Evolutionary conservation across 2,888 invertebrate genomes (phyloP), one percentile per base, ranked within the genome.

Genomic region (Clistopyga incitator): DNA sequence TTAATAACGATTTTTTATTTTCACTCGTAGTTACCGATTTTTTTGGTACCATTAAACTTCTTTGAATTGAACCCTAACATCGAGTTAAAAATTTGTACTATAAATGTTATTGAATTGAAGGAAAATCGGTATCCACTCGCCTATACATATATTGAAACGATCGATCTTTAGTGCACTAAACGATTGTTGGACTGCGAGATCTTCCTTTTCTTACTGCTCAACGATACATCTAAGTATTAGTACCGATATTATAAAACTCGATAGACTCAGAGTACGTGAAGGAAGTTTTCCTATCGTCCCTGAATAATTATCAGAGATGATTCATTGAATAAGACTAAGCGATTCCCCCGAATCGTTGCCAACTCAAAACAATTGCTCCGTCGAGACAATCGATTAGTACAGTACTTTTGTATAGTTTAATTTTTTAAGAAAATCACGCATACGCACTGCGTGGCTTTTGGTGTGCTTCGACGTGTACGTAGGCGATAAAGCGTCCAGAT

Each of bases 401-500:
- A 18, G 59, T 59, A 72, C n/a, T 59, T 59, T 45, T 45, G 45
- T 29, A 23, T 42, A 59, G 42, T 23, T 38, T 59, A 54, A 74
- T 50, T 47, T 74, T 47, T 50, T 34, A 75, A 80, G 52, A 54
- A 50, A 34, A 59, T 56, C 52, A 72, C 61, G 70, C 71, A 56
- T 13, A 65, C 45, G 64, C 71, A 67, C 65, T 72, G 64, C 54
- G 75, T 70, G 70, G 65, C 81, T 72, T 74, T 75, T 52, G 34
- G 29, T 75, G 75, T 75, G 11, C 42, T 52, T 75, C 68, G 61
- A n/a, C 52, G 56, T 75, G 25, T 56, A 23, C n/a, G 23, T 45
- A 42, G 23, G 29, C 29, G 2, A 29, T n/a, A 20, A 71, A 54
- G 45, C 42, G 15, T 20, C 34, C 15, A 52, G 34, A 50, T 29